Evolutionary conservation across 1,140 invertebrate species (phyloP).

Genomic region (Drosophila miranda): DNA sequence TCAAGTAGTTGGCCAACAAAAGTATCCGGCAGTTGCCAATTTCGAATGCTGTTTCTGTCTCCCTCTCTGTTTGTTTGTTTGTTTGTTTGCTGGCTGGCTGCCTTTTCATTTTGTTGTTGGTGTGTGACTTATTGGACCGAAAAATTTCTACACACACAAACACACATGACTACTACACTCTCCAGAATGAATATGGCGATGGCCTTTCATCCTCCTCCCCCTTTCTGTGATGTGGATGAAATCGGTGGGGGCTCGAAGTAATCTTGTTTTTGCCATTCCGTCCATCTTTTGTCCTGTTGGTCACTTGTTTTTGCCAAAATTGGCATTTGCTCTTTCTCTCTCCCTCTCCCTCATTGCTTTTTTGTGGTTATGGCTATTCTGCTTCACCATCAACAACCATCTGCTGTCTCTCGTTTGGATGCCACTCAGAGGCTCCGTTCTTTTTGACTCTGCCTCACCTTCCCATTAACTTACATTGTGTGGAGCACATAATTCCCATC

Average conservation of each 20-base stretch:
- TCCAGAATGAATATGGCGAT: conserved; percentile 55
- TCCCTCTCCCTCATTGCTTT: conserved; percentile 6
- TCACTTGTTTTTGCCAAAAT: conserved; percentile 77
- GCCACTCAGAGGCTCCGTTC: too few relatives aligned
- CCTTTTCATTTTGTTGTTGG: conserved; percentile 46
- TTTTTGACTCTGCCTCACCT: conserved; percentile 2
- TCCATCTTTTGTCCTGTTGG: conserved; percentile 52
- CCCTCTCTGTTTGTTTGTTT: conserved; percentile 46
- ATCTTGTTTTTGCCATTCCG: conserved; percentile 64
- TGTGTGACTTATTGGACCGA: conserved; percentile 75
- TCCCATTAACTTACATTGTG: conserved; percentile 8
- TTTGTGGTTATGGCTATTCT: conserved; percentile 51
- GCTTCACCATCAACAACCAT: not conserved
- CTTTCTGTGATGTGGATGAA: not conserved
- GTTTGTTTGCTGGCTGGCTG: conserved; percentile 42
- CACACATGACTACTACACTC: conserved; percentile 13
- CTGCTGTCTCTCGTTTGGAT: too few relatives aligned
- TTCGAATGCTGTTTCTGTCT: conserved; percentile 53
- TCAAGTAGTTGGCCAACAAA: conserved; percentile 42
- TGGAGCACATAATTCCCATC: conserved; percentile 38
- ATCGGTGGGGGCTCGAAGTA: conserved; percentile 14
- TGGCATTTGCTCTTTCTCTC: conserved; percentile 56
- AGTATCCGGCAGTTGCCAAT: conserved; percentile 75
- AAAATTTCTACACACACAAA: conserved; percentile 53
- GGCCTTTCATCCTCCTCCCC: conserved; percentile 44